Conservation (phyloP, 2,113 vertebrate species). For the Corythornis madagascariensis region DNA sequence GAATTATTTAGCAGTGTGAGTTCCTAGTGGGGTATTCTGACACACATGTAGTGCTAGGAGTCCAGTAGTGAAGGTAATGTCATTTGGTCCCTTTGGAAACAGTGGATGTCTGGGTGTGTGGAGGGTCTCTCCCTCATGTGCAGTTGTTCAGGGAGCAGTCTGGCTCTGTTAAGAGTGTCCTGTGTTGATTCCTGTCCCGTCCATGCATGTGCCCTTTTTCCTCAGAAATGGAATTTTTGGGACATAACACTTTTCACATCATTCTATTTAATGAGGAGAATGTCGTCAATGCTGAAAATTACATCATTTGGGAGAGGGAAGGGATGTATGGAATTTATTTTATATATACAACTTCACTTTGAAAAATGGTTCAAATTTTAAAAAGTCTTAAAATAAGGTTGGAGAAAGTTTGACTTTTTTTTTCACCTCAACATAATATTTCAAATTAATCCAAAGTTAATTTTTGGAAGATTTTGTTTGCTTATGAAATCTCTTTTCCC, state of each 20-base stretch:
- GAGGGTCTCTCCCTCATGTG: accelerated
- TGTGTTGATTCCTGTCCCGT: neutral
- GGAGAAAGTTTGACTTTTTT: neutral
- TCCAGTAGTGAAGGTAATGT: neutral
- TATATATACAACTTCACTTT: neutral
- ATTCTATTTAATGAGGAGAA: neutral
- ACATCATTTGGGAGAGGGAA: neutral
- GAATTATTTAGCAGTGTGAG: neutral
- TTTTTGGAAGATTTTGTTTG: constrained; percentile 25
- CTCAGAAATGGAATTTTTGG: neutral
- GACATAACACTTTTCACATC: neutral
- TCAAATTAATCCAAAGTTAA: constrained; percentile 11
- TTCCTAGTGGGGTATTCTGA: neutral
- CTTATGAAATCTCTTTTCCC: neutral
- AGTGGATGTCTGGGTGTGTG: neutral
- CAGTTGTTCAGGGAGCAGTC: neutral
- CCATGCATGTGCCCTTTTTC: neutral
- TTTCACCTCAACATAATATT: neutral
- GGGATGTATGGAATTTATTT: neutral
- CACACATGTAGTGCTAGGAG: neutral
- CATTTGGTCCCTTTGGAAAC: neutral
- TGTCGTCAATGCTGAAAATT: neutral
- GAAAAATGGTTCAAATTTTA: neutral
- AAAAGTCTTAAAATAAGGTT: neutral
- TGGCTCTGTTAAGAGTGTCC: neutral